phyloP scores from a whole-genome alignment of 1,140 invertebrate species.

The Trinorchestia longiramus region DNA sequence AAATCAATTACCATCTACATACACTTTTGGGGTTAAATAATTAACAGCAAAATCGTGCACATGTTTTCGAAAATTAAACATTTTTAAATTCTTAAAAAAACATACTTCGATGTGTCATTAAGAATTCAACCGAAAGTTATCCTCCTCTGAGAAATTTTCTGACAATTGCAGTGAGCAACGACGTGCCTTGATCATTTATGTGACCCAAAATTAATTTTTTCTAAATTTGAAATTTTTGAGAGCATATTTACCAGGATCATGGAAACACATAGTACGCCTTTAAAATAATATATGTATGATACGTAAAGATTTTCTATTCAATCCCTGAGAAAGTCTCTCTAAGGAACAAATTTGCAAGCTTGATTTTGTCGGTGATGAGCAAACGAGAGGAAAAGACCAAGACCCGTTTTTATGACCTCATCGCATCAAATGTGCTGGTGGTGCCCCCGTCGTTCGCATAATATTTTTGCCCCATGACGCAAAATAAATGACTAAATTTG shows the following conservation, averaged over 20 bases:
- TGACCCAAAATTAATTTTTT: too few species aligned
- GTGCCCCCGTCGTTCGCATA: neutral
- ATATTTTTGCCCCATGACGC: neutral
- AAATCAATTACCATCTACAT: too few species aligned
- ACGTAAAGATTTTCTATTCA: too few species aligned
- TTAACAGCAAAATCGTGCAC: too few species aligned
- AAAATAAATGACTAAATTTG: constrained; percentile 27
- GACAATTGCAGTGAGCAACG: too few species aligned
- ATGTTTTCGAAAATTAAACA: neutral
- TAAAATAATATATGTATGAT: too few species aligned
- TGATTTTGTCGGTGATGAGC: neutral
- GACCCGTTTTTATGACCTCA: neutral
- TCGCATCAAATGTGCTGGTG: neutral
- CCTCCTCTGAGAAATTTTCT: neutral
- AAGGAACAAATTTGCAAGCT: neutral
- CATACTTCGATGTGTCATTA: neutral
- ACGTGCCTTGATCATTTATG: too few species aligned
- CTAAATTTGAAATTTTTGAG: too few species aligned
- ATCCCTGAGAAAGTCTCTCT: neutral
- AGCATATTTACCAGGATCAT: too few species aligned
- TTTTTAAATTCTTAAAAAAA: neutral
- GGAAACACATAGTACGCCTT: too few species aligned
- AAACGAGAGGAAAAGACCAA: neutral
- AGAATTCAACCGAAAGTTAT: neutral
- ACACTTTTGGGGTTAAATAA: too few species aligned